Conservation (phyloP, 2,797 vertebrate genomes). For the Propithecus perrieri region DNA sequence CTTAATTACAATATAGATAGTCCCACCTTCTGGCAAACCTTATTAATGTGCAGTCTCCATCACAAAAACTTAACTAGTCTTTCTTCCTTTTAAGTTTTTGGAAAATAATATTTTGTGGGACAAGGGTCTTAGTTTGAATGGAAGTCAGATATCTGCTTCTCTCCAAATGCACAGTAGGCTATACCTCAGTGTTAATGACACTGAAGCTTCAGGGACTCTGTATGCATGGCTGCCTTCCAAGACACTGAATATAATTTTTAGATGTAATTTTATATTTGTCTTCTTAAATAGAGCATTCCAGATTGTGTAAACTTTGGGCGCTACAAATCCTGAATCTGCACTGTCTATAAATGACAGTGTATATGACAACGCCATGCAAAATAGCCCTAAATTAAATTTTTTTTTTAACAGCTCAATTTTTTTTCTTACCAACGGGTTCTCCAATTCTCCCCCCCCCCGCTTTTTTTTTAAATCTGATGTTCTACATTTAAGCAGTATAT, state of each 20-base stretch:
- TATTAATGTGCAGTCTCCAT: background rate
- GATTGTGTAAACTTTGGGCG: background rate
- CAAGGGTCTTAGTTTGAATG: background rate
- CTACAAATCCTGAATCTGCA: background rate
- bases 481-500: background rate
- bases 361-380: background rate
- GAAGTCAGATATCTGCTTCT: background rate
- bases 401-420: background rate
- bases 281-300: background rate
- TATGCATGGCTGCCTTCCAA: background rate
- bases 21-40: background rate
- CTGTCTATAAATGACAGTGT: background rate
- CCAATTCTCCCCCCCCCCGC: background rate
- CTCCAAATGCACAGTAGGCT: background rate
- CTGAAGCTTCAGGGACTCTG: background rate
- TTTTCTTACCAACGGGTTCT: background rate
- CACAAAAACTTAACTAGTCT: background rate
- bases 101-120: background rate
- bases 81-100: background rate
- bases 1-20: background rate
- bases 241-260: background rate
- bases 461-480: background rate
- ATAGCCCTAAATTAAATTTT: background rate
- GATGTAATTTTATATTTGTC: background rate
- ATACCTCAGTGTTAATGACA: background rate